Base-by-base conservation (phyloP, 2,888 invertebrate species). In the Eupithecia abbreviata region DNA sequence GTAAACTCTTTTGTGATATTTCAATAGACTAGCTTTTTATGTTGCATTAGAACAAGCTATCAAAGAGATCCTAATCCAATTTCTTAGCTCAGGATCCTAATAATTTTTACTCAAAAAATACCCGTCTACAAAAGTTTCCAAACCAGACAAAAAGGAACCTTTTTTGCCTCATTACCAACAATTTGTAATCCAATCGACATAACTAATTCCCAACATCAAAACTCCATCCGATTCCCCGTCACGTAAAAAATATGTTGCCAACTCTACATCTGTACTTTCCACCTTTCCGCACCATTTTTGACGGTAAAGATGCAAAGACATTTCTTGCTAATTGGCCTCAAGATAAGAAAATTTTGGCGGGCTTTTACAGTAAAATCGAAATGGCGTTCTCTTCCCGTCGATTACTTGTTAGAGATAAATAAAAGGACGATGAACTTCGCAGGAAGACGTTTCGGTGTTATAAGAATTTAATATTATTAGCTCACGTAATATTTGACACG, bases 301-400 rank as follows among this genome's bases (percentile, higher is more conserved):
- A 67, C 62, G 62, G 72, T 82, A 74, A 78, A 77, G 70, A 41
- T 41, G 68, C 66, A 75, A 77, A 80, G 79, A 85, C 82, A 84
- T 86, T 84, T 81, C 80, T 73, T 71, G 83, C 84, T 88, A 90
- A 90, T 89, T 89, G 87, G 85, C 79, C 43, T 70, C 76, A 74
- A 80, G 86, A 88, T 88, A 86, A 87, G 62, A 80, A 47, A 62
- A 3, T 80, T 88, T 87, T 86, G 84, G 82, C 86, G 85, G 87
- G 75, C 47, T 62, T 75, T 73, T 62, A 83, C 74, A 67, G 71
- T 71, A 75, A 73, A 85, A 69, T 75, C 30, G 72, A 77, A 79
- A 78, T 76, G 77, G 77, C 80, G 77, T 80, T 81, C 81, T 81
- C 80, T 81, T 75, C 72, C 79, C 83, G 83, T 82, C 80, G 81